A percentile compares a stretch with the other conserved stretches of the same genome.
phyloP scores from a whole-genome alignment of 2,797 vertebrate genomes.

The Margarornis squamiger region DNA sequence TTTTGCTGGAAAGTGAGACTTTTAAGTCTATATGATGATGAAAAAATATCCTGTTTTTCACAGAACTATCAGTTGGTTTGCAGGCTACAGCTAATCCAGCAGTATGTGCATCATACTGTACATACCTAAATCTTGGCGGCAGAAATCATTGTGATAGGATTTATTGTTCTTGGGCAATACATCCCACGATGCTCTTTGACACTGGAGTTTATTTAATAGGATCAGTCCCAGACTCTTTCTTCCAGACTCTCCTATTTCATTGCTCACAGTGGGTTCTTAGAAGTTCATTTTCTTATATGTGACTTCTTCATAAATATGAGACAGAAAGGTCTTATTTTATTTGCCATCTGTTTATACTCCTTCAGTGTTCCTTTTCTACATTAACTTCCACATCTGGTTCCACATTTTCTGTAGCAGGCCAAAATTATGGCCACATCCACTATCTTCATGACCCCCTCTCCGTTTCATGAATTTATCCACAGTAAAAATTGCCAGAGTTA shows the following conservation, averaged over 20 bases:
- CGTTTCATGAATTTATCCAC: neutral
- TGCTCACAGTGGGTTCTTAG: constrained; percentile 56
- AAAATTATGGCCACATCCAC: constrained; percentile 16
- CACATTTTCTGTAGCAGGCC: neutral
- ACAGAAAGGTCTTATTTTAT: constrained; percentile 60
- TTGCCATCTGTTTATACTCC: constrained; percentile 55
- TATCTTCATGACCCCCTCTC: neutral
- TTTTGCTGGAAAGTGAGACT: neutral
- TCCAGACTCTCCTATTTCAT: constrained; percentile 58
- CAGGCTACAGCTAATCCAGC: neutral
- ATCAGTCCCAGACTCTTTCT: constrained; percentile 44
- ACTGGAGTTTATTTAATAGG: constrained; percentile 54
- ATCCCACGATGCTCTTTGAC: constrained; percentile 35
- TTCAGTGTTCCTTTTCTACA: constrained; percentile 8
- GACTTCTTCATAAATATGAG: constrained; percentile 57
- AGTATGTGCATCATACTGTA: neutral
- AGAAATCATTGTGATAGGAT: constrained; percentile 35
- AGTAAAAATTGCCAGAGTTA: constrained; percentile 4
- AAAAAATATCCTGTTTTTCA: neutral
- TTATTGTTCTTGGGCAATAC: constrained; percentile 48
- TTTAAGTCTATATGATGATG: neutral
- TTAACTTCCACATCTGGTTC: constrained; percentile 57
- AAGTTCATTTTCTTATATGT: constrained; percentile 55
- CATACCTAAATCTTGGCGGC: neutral
- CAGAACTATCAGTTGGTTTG: neutral